Conservation (phyloP, 2,113 vertebrate species). For the Hoplias malabaricus region DNA sequence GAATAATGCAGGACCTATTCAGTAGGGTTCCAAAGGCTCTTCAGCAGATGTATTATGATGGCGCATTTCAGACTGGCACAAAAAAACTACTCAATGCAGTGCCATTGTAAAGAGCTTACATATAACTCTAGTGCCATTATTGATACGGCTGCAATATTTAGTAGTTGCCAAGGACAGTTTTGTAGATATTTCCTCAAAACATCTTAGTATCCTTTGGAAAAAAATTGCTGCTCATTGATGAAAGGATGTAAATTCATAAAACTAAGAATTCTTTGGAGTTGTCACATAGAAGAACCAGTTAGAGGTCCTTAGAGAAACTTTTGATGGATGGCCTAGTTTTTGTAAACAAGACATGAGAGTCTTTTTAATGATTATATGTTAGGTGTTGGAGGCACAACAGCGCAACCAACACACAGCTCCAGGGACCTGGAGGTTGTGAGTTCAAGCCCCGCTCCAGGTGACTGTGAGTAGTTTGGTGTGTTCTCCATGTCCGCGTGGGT, state of each 20-base stretch:
- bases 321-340: not conserved
- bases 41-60: not conserved
- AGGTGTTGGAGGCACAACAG: no score
- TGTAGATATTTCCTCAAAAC: slow-evolving; percentile 7
- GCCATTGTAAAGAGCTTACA: slow-evolving; percentile 20
- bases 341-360: not conserved
- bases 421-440: no score
- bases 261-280: not conserved
- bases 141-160: slow-evolving; percentile 2
- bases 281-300: not conserved
- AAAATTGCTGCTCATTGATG: not conserved
- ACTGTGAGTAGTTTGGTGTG: no score
- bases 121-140: not conserved
- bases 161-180: not conserved
- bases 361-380: no score
- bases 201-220: not conserved
- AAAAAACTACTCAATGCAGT: slow-evolving; percentile 15
- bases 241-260: not conserved
- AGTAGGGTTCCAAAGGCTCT: not conserved
- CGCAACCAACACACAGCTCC: no score
- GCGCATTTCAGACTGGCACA: not conserved
- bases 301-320: not conserved
- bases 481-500: no score
- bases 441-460: no score
- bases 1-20: slow-evolving; percentile 27